These are phyloP conservation scores for Cancer borealis DNA, from an alignment of 2,888 invertebrate species.

Conservation along the genomic window DNA sequence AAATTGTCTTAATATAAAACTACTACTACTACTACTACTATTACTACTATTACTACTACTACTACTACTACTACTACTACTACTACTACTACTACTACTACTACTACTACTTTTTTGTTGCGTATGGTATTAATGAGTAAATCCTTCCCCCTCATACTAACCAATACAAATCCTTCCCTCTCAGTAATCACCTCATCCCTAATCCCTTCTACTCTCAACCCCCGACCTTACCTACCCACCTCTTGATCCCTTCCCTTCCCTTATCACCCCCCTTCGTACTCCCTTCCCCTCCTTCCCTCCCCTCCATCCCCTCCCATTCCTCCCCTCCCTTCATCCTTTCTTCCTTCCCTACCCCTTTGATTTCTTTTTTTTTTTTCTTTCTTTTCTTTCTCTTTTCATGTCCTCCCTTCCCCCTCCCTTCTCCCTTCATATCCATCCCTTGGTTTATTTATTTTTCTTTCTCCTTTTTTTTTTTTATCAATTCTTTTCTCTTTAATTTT, in stretches of 20 bases:
- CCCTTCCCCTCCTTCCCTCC: not conserved
- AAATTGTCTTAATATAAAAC: no score
- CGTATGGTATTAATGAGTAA: not conserved
- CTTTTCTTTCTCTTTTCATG: not conserved
- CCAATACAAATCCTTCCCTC: not conserved
- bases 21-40: no score
- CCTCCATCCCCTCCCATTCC: not conserved
- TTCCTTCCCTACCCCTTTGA: not conserved
- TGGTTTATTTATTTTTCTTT: not conserved
- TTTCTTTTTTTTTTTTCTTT: not conserved
- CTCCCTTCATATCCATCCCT: not conserved
- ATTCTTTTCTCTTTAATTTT: not conserved
- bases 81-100: no score
- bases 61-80: no score
- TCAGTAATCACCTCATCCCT: not conserved
- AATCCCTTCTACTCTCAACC: not conserved
- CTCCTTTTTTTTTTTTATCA: not conserved
- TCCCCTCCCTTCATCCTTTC: not conserved
- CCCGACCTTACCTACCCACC: not conserved
- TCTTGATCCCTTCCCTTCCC: no score
- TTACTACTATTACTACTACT: no score
- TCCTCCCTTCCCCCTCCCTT: no score
- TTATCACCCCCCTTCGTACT: not conserved
- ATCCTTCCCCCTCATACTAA: not conserved
- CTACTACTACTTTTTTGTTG: no score